Evolutionary conservation across 2,113 vertebrate species (phyloP).

Genomic region (Xiphias gladius): DNA sequence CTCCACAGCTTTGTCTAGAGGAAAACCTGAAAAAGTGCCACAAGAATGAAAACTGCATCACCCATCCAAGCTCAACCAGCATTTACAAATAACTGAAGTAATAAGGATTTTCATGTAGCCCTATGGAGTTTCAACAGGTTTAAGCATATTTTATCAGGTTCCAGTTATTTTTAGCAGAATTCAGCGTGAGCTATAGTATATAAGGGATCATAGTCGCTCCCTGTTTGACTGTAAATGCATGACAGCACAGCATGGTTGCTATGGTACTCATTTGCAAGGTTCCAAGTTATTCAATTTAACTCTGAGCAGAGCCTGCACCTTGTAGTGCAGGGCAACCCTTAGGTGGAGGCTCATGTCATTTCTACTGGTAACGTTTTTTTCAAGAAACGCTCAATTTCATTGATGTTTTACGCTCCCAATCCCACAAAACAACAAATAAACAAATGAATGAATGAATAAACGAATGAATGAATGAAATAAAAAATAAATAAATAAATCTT

Average conservation of each 20-base stretch:
- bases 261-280: neutral
- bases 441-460: too few species aligned
- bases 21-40: constrained; percentile 87
- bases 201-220: neutral
- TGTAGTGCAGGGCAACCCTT: neutral
- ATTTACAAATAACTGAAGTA: neutral
- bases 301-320: neutral
- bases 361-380: neutral
- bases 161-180: neutral
- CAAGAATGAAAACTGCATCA: neutral
- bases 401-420: too few species aligned
- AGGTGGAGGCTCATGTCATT: neutral
- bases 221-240: neutral
- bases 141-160: neutral
- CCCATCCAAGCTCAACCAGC: neutral
- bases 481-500: too few species aligned
- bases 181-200: neutral
- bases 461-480: too few species aligned
- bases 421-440: too few species aligned
- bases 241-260: neutral
- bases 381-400: too few species aligned
- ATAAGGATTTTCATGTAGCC: too few species aligned
- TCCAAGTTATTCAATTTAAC: neutral
- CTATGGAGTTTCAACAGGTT: neutral
- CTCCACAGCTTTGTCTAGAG: constrained; percentile 96